These are phyloP conservation scores for Origma solitaria DNA, from an alignment of 2,113 vertebrate genomes.

Conservation along the genomic window DNA sequence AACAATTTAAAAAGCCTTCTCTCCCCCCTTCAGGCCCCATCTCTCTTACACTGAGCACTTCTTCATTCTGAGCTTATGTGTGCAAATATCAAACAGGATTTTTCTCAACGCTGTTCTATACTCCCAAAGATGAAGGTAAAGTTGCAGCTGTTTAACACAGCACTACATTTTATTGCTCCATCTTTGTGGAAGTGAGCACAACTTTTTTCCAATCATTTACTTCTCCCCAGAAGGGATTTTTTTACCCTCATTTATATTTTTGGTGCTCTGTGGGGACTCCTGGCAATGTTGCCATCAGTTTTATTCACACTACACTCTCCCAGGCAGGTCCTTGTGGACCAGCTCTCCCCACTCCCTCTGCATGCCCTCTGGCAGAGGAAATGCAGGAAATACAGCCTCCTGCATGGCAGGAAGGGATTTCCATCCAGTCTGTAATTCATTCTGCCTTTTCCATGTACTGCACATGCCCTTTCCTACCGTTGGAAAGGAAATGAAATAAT, in stretches of 20 bases:
- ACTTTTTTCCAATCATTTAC: neutral
- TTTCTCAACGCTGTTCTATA: neutral
- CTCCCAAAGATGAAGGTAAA: neutral
- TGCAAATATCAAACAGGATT: neutral
- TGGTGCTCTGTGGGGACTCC: neutral
- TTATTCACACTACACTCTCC: neutral
- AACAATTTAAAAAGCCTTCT: neutral
- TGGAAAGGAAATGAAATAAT: conserved; percentile 38
- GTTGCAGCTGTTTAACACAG: neutral
- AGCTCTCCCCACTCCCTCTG: neutral
- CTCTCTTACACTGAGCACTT: neutral
- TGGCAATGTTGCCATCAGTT: neutral
- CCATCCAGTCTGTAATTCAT: neutral
- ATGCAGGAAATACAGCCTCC: neutral
- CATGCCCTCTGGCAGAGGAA: neutral
- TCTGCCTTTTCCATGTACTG: neutral
- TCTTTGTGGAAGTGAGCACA: neutral
- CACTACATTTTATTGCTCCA: accelerated
- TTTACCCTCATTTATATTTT: neutral
- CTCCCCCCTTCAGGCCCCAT: accelerated
- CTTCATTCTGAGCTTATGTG: neutral
- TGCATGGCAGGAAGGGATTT: neutral
- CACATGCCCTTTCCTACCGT: neutral
- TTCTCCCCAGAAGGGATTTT: neutral
- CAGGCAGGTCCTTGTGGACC: neutral